phyloP scores from a whole-genome alignment of 2,888 invertebrate genomes.

The Coelopa pilipes region DNA sequence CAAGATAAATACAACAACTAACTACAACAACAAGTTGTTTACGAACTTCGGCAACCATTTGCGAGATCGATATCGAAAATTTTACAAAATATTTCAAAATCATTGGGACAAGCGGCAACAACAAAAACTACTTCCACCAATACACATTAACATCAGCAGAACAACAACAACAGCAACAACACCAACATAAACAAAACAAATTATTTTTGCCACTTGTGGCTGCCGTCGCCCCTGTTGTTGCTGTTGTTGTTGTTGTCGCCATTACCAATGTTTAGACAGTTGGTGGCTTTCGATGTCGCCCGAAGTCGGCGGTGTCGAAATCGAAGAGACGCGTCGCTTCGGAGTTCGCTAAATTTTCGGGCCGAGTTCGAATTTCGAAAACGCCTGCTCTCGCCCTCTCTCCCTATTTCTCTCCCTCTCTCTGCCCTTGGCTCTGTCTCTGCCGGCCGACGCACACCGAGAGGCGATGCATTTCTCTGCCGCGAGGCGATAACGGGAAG shows the following conservation, averaged over 20 bases:
- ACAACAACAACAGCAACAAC: conserved; percentile 4
- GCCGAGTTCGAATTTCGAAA: not conserved
- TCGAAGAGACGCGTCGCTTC: not conserved
- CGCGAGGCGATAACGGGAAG: too few species aligned
- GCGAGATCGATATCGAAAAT: not conserved
- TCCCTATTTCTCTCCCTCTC: not conserved
- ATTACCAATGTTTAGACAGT: not conserved
- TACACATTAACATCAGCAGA: not conserved
- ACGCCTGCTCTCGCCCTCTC: not conserved
- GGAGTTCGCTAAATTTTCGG: not conserved
- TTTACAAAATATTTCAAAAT: conserved; percentile 14
- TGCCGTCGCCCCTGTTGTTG: conserved; percentile 11
- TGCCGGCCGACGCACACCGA: too few species aligned
- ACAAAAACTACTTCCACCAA: not conserved
- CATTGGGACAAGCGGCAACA: not conserved
- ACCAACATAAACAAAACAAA: not conserved
- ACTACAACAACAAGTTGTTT: too few species aligned
- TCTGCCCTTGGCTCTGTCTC: not conserved
- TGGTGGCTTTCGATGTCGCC: not conserved
- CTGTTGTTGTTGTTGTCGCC: not conserved
- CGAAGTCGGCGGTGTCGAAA: conserved; percentile 23
- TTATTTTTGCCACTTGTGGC: conserved; percentile 12
- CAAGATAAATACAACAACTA: not conserved
- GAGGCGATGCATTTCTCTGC: too few species aligned
- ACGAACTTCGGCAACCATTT: not conserved